Base-by-base conservation (phyloP, 2,113 vertebrate species). In the Antigone vipio region DNA sequence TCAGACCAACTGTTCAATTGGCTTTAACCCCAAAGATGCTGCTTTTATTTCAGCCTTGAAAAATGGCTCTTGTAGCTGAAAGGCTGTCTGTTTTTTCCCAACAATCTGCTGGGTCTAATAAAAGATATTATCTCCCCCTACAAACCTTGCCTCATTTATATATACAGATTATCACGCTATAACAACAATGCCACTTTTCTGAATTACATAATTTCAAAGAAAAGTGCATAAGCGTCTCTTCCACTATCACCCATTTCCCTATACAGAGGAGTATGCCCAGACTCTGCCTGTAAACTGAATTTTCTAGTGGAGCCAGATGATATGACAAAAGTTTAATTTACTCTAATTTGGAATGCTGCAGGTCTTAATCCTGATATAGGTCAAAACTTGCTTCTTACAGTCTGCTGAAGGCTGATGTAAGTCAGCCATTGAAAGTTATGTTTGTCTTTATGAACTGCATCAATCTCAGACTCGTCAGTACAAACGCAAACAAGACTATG, bases 321-420 rank as follows among this genome's bases (percentile, higher is more conserved):
- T 90, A 89, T 9, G 69, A 82, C 68, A 63, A 63, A 86, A 84
- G 85, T 76, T 88, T 94, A 84, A 93, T 96, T 96, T 92, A 67
- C 80, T 88, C 40, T 93, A 86, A 79, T 87, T 94, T 91, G 76
- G 60, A 93, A 79, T 63, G 88, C 83, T 88, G 62, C 47, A 60
- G 81, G 68, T 89, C 86, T 93, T 86, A 96, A 85, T 91, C 85
- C 34, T 95, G 86, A 86, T 69, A 79, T 71, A 91, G 75, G 84
- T 91, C 55, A 90, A 95, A 95, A 77, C 77, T 84, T 69, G 40
- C 76, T 85, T 95, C 80, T 92, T 88, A 73, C 60, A 59, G 29
- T 53, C 81, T 77, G 84, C 96, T 96, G 66, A 88, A 86, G 74
- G 83, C 85, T 93, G 6, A 34, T 81, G 26, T n/a, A 93, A 92